phyloP scores from a whole-genome alignment of 2,113 vertebrate species.

The Eretmochelys imbricata region DNA sequence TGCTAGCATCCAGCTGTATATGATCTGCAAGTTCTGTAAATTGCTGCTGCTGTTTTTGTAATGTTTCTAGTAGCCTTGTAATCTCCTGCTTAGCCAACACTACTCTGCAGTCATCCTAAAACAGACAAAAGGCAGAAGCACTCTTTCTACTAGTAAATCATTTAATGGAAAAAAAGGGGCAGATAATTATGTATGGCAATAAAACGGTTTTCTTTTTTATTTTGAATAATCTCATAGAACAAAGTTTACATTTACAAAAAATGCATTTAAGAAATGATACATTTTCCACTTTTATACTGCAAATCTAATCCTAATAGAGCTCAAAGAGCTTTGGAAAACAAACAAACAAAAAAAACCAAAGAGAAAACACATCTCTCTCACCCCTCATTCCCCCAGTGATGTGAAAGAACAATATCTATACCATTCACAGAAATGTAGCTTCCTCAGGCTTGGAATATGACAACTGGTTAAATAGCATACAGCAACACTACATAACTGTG shows the following conservation, averaged over 20 bases:
- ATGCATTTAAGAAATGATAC: neutral
- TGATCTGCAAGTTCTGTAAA: slow-evolving; percentile 97
- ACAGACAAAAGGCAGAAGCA: slow-evolving; percentile 13
- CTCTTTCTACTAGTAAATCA: neutral
- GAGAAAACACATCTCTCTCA: neutral
- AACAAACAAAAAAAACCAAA: neutral
- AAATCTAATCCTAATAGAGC: neutral
- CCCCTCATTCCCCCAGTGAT: neutral
- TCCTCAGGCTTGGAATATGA: neutral
- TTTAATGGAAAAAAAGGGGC: neutral
- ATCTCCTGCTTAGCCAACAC: slow-evolving; percentile 97
- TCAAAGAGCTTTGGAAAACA: neutral
- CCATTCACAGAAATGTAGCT: rapidly evolving
- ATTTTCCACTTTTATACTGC: neutral
- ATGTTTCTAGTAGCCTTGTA: slow-evolving; percentile 91
- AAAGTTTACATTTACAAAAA: neutral
- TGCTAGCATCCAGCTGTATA: slow-evolving; percentile 94
- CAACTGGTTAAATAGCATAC: neutral
- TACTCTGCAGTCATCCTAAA: slow-evolving; percentile 96
- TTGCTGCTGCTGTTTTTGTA: slow-evolving; percentile 98
- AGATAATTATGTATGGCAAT: neutral
- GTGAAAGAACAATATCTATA: neutral
- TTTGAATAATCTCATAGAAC: neutral
- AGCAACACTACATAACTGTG: neutral
- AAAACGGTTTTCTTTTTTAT: neutral